A percentile compares a stretch with the other conserved stretches of the same genome.
Conservation (phyloP, 2,888 invertebrate genomes). For the Caenorhabditis doughertyi region DNA sequence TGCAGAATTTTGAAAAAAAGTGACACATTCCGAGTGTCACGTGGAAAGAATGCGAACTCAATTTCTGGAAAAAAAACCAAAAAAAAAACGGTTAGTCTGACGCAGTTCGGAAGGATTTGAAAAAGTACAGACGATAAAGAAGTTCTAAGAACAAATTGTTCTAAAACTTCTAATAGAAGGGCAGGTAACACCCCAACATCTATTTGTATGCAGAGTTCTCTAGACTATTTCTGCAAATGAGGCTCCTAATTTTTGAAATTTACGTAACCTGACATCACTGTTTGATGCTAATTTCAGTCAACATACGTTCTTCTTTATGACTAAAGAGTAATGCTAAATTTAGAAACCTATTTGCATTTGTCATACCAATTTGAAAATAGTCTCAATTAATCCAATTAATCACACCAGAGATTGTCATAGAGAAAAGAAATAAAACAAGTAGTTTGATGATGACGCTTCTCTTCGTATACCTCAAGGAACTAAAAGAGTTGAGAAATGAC, state of each 20-base stretch:
- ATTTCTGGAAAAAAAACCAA: neutral
- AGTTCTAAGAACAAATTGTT: neutral
- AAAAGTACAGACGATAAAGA: neutral
- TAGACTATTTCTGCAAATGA: no score
- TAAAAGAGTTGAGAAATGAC: constrained; percentile 18
- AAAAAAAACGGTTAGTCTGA: neutral
- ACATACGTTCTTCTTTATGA: neutral
- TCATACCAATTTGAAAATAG: neutral
- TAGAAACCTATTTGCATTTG: constrained; percentile 12
- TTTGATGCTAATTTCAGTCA: neutral
- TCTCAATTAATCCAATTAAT: constrained; percentile 25
- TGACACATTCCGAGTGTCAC: constrained; percentile 32
- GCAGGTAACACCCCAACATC: no score
- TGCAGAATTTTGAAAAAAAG: constrained; percentile 10
- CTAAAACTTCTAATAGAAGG: no score
- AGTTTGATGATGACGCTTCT: constrained; percentile 3
- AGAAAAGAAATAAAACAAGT: neutral
- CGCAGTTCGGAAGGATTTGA: neutral
- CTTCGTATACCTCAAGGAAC: constrained; percentile 13
- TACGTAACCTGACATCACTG: neutral
- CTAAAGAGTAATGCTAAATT: constrained; percentile 8
- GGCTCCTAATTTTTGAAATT: no score
- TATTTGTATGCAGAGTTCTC: no score
- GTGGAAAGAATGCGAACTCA: constrained; percentile 17
- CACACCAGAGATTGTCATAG: neutral